A percentile compares a stretch with the other conserved stretches of the same genome.
Evolutionary conservation across 2,888 invertebrate genomes (phyloP).

Genomic region (Didymodactylos carnosus): DNA sequence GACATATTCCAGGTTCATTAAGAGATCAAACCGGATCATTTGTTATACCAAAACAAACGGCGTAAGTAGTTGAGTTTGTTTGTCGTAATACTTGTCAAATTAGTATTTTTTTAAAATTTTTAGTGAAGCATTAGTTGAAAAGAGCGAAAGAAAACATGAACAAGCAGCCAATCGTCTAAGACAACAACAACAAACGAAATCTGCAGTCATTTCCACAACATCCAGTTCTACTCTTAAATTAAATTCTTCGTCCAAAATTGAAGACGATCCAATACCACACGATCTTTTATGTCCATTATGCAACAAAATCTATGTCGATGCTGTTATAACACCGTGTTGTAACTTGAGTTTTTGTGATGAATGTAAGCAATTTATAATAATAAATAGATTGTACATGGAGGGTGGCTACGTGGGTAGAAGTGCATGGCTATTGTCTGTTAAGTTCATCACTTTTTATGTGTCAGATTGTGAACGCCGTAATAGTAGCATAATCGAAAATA

Average conservation of each 20-base stretch:
- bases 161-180: not conserved
- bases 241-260: no score
- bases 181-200: not conserved
- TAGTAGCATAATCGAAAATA: no score
- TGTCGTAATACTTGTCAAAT: no score
- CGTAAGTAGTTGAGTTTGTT: not conserved
- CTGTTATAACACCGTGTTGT: constrained; percentile 92
- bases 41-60: not conserved
- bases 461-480: no score
- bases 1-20: not conserved
- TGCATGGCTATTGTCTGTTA: no score
- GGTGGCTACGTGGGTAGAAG: not conserved
- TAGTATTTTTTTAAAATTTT: no score
- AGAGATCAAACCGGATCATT: not conserved
- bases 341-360: constrained; percentile 96
- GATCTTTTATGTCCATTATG: constrained; percentile 79
- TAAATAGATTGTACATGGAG: not conserved
- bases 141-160: not conserved
- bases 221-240: not conserved
- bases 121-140: not conserved
- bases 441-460: no score
- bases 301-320: constrained; percentile 71
- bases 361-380: constrained; percentile 62
- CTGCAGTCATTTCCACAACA: no score
- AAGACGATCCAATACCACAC: constrained; percentile 47